Evolutionary conservation across 2,888 invertebrate species (phyloP).

Genomic region (Drosophila limbata): DNA sequence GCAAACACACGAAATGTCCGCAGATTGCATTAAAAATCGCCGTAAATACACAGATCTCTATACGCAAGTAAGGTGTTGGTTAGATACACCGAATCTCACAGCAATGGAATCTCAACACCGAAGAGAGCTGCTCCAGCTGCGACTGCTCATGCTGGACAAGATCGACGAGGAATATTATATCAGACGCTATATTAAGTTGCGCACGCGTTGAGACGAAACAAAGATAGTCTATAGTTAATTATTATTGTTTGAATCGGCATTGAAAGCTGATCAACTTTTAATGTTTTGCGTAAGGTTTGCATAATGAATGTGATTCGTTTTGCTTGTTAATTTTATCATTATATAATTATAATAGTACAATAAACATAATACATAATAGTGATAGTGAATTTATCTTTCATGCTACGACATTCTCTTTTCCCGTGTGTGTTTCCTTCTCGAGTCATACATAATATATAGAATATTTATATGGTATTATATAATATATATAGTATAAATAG

Average conservation of each 20-base stretch:
- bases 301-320: slow-evolving; percentile 67
- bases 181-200: slow-evolving; percentile 41
- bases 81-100: slow-evolving; percentile 28
- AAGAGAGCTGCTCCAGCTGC: slow-evolving; percentile 20
- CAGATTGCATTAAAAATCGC: not conserved
- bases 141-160: slow-evolving; percentile 34
- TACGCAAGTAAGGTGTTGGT: slow-evolving; percentile 17
- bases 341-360: slow-evolving; percentile 61
- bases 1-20: slow-evolving; percentile 2
- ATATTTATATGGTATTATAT: slow-evolving; percentile 33
- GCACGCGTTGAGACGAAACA: slow-evolving; percentile 25
- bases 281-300: slow-evolving; percentile 36
- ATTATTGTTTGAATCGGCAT: slow-evolving; percentile 32
- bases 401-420: slow-evolving; percentile 1
- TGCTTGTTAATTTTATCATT: slow-evolving; percentile 54
- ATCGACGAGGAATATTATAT: slow-evolving; percentile 41
- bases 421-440: slow-evolving; percentile 22
- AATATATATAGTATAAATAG: slow-evolving; percentile 44
- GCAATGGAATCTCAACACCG: slow-evolving; percentile 19
- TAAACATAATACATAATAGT: slow-evolving; percentile 76
- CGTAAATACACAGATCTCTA: slow-evolving; percentile 24
- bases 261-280: slow-evolving; percentile 27
- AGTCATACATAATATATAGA: slow-evolving; percentile 56
- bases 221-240: not conserved
- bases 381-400: slow-evolving; percentile 41